Conservation (phyloP, 23 tunicate species). For the Clavelina lepadiformis region DNA sequence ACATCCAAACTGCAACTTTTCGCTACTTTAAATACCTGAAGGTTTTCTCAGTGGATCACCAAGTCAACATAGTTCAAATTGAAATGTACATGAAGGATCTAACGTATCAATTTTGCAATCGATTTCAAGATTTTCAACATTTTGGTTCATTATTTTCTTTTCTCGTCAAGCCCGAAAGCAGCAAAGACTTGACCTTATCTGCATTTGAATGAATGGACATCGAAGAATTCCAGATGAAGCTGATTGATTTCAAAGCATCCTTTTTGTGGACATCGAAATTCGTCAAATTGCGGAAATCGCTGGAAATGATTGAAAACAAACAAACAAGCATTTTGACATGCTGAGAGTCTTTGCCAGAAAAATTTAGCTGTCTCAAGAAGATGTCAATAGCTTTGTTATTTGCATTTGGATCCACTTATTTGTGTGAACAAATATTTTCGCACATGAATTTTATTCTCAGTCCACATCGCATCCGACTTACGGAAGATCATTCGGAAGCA, state of each 20-base stretch:
- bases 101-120: constrained; percentile 18
- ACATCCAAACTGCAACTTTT: constrained; percentile 38
- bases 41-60: constrained; percentile 25
- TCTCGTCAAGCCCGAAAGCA: constrained; percentile 41
- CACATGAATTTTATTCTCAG: constrained; percentile 18
- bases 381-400: constrained; percentile 41
- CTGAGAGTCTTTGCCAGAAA: constrained; percentile 28
- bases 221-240: constrained; percentile 41
- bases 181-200: constrained; percentile 35
- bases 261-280: constrained; percentile 33
- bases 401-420: constrained; percentile 47
- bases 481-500: constrained; percentile 26
- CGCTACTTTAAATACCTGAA: constrained; percentile 30
- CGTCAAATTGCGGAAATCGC: constrained; percentile 34
- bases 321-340: constrained; percentile 24
- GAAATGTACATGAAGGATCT: constrained; percentile 7
- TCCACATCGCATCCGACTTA: constrained; percentile 40
- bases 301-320: constrained; percentile 24
- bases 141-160: constrained; percentile 22
- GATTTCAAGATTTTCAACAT: constrained; percentile 26
- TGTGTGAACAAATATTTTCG: constrained; percentile 24
- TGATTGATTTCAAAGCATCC: constrained; percentile 35
- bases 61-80: constrained; percentile 13
- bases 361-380: constrained; percentile 37
- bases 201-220: constrained; percentile 36